phyloP scores from a whole-genome alignment of 1,140 invertebrate species.

The Drosophila nannoptera region DNA sequence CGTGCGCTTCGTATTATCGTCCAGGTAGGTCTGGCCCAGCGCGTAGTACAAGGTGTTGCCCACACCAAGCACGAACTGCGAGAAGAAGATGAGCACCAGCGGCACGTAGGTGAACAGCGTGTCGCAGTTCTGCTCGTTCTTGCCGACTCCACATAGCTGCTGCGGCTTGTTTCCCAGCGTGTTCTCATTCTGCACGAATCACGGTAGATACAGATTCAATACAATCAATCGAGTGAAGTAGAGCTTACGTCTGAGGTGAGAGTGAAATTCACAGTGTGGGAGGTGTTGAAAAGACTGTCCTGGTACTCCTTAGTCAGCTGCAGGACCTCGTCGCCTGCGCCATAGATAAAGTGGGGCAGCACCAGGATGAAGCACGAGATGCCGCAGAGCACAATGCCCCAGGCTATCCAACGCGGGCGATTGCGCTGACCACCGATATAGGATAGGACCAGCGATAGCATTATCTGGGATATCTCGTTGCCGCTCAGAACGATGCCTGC shows the following conservation, averaged over 20 bases:
- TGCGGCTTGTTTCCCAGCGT: constrained; percentile 36
- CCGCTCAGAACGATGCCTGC: constrained; percentile 85
- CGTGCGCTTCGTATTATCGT: constrained; percentile 85
- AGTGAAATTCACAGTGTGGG: constrained; percentile 23
- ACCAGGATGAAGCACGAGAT: constrained; percentile 84
- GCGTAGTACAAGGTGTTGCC: constrained; percentile 85
- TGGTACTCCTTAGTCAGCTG: constrained; percentile 79
- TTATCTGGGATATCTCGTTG: constrained; percentile 86
- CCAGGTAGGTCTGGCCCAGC: constrained; percentile 85
- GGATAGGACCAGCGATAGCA: constrained; percentile 82
- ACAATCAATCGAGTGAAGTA: no score
- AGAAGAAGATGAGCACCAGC: constrained; percentile 84
- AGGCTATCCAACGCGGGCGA: constrained; percentile 84
- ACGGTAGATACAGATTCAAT: no score
- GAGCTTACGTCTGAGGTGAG: no score
- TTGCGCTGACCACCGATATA: constrained; percentile 83
- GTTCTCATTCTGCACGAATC: constrained; percentile 34
- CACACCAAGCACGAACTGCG: constrained; percentile 85
- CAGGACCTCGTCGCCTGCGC: constrained; percentile 81
- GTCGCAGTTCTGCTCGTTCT: constrained; percentile 78
- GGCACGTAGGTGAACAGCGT: constrained; percentile 80
- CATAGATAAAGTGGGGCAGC: constrained; percentile 85
- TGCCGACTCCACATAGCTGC: constrained; percentile 58
- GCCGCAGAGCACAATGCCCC: constrained; percentile 83
- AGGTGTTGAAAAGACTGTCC: constrained; percentile 33